phyloP scores from a whole-genome alignment of 2,113 vertebrate species.

The Dromaius novaehollandiae region DNA sequence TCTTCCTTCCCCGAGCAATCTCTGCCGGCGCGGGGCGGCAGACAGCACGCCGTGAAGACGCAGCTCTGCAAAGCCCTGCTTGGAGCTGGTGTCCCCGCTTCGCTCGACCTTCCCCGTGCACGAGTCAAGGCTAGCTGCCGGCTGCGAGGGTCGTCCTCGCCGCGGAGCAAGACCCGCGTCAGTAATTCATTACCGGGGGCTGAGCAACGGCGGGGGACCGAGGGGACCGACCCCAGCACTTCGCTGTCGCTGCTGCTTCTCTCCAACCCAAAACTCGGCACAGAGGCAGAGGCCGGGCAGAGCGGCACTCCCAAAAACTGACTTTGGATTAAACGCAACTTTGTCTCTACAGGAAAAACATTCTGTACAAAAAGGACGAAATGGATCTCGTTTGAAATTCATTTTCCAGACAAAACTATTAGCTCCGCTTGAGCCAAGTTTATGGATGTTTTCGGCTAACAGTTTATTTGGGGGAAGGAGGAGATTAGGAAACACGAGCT shows the following conservation, averaged over 20 bases:
- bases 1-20: not conserved
- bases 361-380: accelerated
- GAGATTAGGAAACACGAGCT: not conserved
- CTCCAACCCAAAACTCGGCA: not conserved
- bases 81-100: not conserved
- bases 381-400: not conserved
- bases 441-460: not conserved
- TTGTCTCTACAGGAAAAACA: not conserved
- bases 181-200: not conserved
- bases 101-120: not conserved
- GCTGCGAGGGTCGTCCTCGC: not conserved
- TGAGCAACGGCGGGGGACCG: not conserved
- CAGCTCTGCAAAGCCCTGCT: not conserved
- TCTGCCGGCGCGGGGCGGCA: accelerated
- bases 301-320: not conserved
- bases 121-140: not conserved
- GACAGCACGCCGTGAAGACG: not conserved
- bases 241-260: not conserved
- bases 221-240: accelerated
- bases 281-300: not conserved
- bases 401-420: not conserved
- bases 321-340: accelerated
- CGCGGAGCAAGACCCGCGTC: accelerated
- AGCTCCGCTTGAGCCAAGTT: not conserved
- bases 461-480: not conserved